Evolutionary conservation across 2,113 vertebrate genomes (phyloP), one percentile per base, ranked within the genome.

Genomic region (Polyodon spathula): DNA sequence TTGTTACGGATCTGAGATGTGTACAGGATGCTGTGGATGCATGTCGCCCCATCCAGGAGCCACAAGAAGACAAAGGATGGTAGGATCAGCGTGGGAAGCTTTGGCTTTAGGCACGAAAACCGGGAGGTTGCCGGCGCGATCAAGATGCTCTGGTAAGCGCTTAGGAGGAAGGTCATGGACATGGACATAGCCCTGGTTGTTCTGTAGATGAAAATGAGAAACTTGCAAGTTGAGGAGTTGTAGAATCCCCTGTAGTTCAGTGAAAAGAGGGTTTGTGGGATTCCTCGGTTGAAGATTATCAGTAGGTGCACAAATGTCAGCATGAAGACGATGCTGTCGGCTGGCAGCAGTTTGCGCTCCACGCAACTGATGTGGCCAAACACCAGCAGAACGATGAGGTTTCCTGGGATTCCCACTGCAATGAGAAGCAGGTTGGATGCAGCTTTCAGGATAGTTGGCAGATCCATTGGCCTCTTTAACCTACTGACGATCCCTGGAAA

Each of bases 151-250:
- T 67, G 66, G 55, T 67, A 48, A 16, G 60, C 59, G 16, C 61
- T 67, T 1, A 67, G 56, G 6, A 67, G 58, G 42, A 58, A 61
- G 16, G 68, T 70, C 48, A 66, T 40, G 59, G 64, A 70, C 14
- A 66, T 70, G 2, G 68, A 63, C 68, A 70, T 61, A 7, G 61
- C 64, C 11, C 68, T 56, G 51, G 40, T 63, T 11, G 60, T 63
- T 4, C 68, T 48, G 51, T 70, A 66, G 4, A 44, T 66, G 16
- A 66, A 70, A 8, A 62, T 63, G 40, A 70, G 27, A n/a, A 63
- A 9, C 52, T 70, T 70, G 16, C 68, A 70, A 44, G 43, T 1
- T 44, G 7, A 44, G 43, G 43, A 44, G 12, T 12, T 44, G 43
- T 8, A 12, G 43, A 12, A 44, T 44, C 43, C 43, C 43, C 12